A percentile compares a stretch with the other conserved stretches of the same genome.
Evolutionary conservation across 2,797 vertebrate species (phyloP).

Genomic region (Manis pentadactyla): DNA sequence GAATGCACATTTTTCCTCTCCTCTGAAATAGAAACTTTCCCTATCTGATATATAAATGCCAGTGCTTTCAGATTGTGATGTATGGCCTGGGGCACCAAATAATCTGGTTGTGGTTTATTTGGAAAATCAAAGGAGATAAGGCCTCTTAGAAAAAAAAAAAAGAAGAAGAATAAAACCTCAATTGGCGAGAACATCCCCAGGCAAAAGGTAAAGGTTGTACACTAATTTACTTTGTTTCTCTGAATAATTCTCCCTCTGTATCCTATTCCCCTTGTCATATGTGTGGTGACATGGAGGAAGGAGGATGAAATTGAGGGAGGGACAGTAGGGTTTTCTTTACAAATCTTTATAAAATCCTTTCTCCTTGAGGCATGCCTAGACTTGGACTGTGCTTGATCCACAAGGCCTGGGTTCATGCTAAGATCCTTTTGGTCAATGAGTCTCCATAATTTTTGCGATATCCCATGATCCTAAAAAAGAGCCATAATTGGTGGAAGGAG

Average conservation of each 20-base stretch:
- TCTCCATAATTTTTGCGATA: not conserved
- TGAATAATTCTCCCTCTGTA: not conserved
- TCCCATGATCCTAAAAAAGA: not conserved
- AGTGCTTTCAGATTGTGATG: conserved; percentile 33
- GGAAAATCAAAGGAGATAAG: conserved; percentile 23
- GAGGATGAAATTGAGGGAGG: not conserved
- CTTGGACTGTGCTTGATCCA: not conserved
- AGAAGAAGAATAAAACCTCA: conserved; percentile 7
- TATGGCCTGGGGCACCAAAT: not conserved
- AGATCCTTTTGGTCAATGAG: not conserved
- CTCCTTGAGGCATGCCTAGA: not conserved
- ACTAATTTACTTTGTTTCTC: not conserved
- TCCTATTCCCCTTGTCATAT: not conserved
- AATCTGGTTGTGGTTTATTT: not conserved
- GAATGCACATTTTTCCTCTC: not conserved
- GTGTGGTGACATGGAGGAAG: not conserved
- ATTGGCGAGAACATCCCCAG: not conserved
- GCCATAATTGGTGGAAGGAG: not conserved
- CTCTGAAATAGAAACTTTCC: not conserved
- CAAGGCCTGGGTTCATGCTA: not conserved
- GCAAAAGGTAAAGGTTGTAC: not conserved
- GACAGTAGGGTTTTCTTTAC: not conserved
- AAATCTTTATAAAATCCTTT: not conserved
- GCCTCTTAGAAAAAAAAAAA: not conserved
- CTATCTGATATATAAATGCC: not conserved